Conservation (phyloP, 2,888 invertebrate species). For the Coleophora flavipennella region DNA sequence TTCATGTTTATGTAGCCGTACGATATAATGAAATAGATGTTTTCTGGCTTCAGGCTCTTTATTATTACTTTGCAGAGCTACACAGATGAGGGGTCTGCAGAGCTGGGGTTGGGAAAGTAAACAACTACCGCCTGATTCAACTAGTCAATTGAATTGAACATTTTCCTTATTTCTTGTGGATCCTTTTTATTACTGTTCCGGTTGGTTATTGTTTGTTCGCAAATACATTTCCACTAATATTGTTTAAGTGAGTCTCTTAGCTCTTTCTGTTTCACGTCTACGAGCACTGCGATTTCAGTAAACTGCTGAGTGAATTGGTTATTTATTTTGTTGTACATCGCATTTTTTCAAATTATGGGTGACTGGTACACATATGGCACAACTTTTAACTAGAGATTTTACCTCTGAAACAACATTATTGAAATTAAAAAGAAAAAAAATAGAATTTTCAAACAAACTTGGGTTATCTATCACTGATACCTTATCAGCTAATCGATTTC, state of each 20-base stretch:
- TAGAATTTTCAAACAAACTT: too few relatives aligned
- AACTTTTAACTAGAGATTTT: too few relatives aligned
- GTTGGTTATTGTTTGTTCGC: slow-evolving; percentile 14
- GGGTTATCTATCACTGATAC: too few relatives aligned
- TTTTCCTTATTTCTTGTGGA: slow-evolving; percentile 39
- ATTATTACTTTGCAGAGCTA: slow-evolving; percentile 64
- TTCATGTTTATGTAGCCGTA: slow-evolving; percentile 49
- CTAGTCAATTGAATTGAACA: slow-evolving; percentile 48
- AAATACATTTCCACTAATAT: slow-evolving; percentile 8
- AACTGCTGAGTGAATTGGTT: too few relatives aligned
- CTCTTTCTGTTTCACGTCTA: too few relatives aligned
- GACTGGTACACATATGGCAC: too few relatives aligned
- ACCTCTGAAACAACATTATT: too few relatives aligned
- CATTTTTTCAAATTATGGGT: too few relatives aligned
- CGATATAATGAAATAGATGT: slow-evolving; percentile 63
- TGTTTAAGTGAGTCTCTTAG: too few relatives aligned
- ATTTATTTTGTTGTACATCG: too few relatives aligned
- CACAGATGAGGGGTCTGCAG: slow-evolving; percentile 41
- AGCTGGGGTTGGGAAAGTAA: slow-evolving; percentile 54
- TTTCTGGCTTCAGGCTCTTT: slow-evolving; percentile 71
- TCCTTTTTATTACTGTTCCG: slow-evolving; percentile 28
- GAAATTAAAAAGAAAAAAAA: too few relatives aligned
- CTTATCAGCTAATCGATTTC: too few relatives aligned
- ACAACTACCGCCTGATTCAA: slow-evolving; percentile 60
- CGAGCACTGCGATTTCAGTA: background rate